Base-by-base conservation (phyloP, 2,113 vertebrate genomes). In the Ptilonorhynchus violaceus region DNA sequence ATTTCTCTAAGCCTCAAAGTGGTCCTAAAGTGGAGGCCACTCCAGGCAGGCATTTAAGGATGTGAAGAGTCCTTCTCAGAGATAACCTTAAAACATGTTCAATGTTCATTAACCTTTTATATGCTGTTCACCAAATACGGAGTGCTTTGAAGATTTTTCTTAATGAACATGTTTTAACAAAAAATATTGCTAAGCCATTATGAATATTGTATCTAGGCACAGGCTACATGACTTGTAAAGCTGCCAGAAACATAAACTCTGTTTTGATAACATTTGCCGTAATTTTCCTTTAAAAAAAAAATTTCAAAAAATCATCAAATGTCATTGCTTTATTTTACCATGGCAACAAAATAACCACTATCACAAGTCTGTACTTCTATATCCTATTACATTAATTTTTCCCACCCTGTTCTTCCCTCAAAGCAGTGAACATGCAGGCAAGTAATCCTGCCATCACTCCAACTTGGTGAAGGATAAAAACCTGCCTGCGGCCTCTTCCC, bases 391-490 rank as follows among this genome's bases (percentile, higher is more conserved):
- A 64, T 11, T n/a, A 4, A 15, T 41, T 88, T 59, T 60, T 33
- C 56, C 47, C 14, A 42, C 15, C 15, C 16, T 78, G 31, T 55
- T 46, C 35, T 60, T 69, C 58, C 44, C 56, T 49, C 31, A 11
- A 47, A 59, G 70, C 20, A 91, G 46, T 20, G 28, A 80, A 47
- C 35, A 24, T 4, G 59, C 35, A 28, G 13, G 47, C 52, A 60
- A 46, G 31, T 4, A 63, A 56, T 50, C 10, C 53, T 58, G 42
- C 23, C 58, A 31, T 28, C 0, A 0, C 46, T 28, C 33, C 35
- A 47, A 11, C 35, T 15, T 0, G 0, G 22, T 41, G 22, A 11
- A 69, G n/a, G 28, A 81, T 5, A 20, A 7, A 37, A 80, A 31
- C 12, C 12, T 53, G 28, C 42, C 42, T 41, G 59, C 28, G 81